phyloP scores from a whole-genome alignment of 2,888 invertebrate species.

The Lepidocyrtoides sp. region DNA sequence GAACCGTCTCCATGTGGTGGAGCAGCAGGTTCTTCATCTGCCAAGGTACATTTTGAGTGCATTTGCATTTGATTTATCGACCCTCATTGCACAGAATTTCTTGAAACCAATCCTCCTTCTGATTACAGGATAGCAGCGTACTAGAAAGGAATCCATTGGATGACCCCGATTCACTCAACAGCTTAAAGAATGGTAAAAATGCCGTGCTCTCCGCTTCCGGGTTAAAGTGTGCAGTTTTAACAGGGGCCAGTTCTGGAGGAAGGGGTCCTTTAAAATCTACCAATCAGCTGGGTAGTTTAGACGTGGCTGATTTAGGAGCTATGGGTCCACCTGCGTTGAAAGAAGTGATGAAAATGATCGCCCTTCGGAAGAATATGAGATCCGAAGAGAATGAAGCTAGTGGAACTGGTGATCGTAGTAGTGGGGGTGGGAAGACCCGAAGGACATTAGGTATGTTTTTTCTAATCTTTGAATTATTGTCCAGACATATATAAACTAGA shows the following conservation, averaged over 20 bases:
- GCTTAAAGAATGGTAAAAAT: slow-evolving; percentile 85
- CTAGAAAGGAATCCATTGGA: slow-evolving; percentile 78
- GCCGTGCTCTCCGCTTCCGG: slow-evolving; percentile 84
- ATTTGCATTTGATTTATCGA: too few species aligned
- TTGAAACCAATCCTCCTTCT: too few species aligned
- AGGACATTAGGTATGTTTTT: slow-evolving; percentile 82
- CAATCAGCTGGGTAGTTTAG: slow-evolving; percentile 78
- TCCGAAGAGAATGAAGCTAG: slow-evolving; percentile 83
- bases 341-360: slow-evolving; percentile 85
- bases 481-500: too few species aligned
- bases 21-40: slow-evolving; percentile 50
- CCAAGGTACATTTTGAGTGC: slow-evolving; percentile 18
- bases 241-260: slow-evolving; percentile 64
- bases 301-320: slow-evolving; percentile 80
- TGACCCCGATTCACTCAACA: slow-evolving; percentile 84
- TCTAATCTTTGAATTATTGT: background rate
- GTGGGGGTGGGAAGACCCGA: slow-evolving; percentile 80
- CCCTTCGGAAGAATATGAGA: slow-evolving; percentile 82
- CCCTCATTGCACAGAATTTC: too few species aligned
- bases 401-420: slow-evolving; percentile 69
- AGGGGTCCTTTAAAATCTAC: slow-evolving; percentile 62
- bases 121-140: slow-evolving; percentile 47
- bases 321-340: slow-evolving; percentile 82
- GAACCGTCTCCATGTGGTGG: slow-evolving; percentile 67
- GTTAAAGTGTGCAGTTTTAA: slow-evolving; percentile 75